These are phyloP conservation scores for Elymnias hypermnestra DNA, from an alignment of 1,140 invertebrate species.

Conservation along the genomic window DNA sequence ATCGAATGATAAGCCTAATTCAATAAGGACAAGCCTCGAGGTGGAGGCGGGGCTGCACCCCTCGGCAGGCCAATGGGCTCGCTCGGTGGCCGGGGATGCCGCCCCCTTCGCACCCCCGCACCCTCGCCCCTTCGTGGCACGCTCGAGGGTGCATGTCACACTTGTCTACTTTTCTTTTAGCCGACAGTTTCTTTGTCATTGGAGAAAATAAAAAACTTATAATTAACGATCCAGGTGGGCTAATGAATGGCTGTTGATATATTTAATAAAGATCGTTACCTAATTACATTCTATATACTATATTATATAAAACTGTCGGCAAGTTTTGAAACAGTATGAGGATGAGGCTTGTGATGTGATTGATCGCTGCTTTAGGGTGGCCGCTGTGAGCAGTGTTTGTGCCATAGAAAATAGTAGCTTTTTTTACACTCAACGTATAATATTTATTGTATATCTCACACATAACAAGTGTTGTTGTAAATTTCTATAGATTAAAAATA, in stretches of 20 bases:
- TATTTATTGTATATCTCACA: too few relatives aligned
- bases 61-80: slow-evolving; percentile 59
- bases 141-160: slow-evolving; percentile 68
- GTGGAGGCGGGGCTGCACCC: slow-evolving; percentile 66
- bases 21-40: slow-evolving; percentile 73
- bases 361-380: slow-evolving; percentile 14
- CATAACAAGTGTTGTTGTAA: too few relatives aligned
- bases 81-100: slow-evolving; percentile 26
- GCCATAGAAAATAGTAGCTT: neutral
- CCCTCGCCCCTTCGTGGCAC: slow-evolving; percentile 36
- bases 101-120: slow-evolving; percentile 47
- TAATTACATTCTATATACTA: neutral
- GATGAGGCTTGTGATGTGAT: slow-evolving; percentile 14
- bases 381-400: slow-evolving; percentile 7
- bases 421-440: too few relatives aligned
- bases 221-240: slow-evolving; percentile 74
- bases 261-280: slow-evolving; percentile 32
- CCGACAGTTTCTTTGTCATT: slow-evolving; percentile 75
- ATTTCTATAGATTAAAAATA: too few relatives aligned
- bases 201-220: slow-evolving; percentile 75
- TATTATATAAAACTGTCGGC: neutral
- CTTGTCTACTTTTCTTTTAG: slow-evolving; percentile 76
- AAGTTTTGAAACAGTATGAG: slow-evolving; percentile 1
- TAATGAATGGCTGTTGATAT: slow-evolving; percentile 59
- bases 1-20: slow-evolving; percentile 78